Evolutionary conservation across 2,888 invertebrate species (phyloP).

Genomic region (Cephalotes varians): DNA sequence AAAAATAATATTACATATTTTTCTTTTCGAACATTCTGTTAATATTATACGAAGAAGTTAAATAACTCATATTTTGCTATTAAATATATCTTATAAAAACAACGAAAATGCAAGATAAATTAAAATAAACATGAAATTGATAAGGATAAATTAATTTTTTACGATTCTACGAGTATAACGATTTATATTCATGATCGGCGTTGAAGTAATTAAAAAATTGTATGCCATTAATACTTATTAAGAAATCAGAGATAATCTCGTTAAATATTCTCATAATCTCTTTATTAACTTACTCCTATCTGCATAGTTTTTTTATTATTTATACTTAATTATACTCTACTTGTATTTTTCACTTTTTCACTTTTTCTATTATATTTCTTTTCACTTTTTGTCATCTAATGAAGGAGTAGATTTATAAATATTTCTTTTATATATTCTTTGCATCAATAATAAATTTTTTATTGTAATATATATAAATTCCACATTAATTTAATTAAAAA

Average conservation of each 20-base stretch:
- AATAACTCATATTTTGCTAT: background rate
- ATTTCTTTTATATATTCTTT: background rate
- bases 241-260: conserved; percentile 63
- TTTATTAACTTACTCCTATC: conserved; percentile 35
- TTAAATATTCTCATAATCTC: conserved; percentile 36
- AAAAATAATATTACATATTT: background rate
- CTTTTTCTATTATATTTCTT: no score
- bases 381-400: no score
- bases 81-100: background rate
- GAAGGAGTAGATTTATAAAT: background rate
- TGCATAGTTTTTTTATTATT: conserved; percentile 39
- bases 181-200: conserved; percentile 62
- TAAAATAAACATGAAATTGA: conserved; percentile 52
- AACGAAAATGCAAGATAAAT: background rate
- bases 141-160: conserved; percentile 63
- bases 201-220: conserved; percentile 72
- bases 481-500: background rate
- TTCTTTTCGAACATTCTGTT: background rate
- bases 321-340: background rate
- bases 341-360: background rate
- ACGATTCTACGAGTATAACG: conserved; percentile 47
- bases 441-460: background rate
- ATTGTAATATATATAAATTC: background rate
- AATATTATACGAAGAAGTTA: background rate
- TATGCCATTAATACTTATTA: conserved; percentile 72